Conservation (phyloP, 2,888 invertebrate genomes). For the Amphipyra tragopoginis region DNA sequence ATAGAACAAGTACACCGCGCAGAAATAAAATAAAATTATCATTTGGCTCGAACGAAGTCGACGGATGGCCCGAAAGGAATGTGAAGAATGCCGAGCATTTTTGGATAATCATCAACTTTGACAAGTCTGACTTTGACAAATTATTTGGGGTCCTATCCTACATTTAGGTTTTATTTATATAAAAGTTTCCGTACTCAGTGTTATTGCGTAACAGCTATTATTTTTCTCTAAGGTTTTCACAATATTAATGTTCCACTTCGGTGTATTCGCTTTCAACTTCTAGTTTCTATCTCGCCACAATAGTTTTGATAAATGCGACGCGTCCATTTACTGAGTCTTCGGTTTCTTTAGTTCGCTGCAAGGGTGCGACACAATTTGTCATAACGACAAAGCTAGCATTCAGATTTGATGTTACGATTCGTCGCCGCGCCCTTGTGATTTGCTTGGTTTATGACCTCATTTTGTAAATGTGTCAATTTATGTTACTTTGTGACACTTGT, state of each 20-base stretch:
- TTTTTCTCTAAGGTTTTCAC: constrained; percentile 22
- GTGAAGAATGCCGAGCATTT: constrained; percentile 35
- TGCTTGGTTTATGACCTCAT: constrained; percentile 62
- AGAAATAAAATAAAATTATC: constrained; percentile 57
- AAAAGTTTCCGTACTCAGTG: constrained; percentile 4
- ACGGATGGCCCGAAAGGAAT: constrained; percentile 46
- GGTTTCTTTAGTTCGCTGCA: constrained; percentile 49
- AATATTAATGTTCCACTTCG: constrained; percentile 17
- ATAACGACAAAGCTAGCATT: constrained; percentile 70
- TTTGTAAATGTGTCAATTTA: constrained; percentile 66
- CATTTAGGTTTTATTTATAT: constrained; percentile 16
- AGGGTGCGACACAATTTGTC: constrained; percentile 72
- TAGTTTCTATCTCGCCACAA: constrained; percentile 29
- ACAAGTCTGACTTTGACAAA: constrained; percentile 46
- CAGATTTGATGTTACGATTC: constrained; percentile 68
- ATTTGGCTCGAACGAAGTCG: constrained; percentile 38
- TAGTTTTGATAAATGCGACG: constrained; percentile 45
- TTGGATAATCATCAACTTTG: constrained; percentile 26
- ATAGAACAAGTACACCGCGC: constrained; percentile 50
- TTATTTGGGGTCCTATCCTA: constrained; percentile 27
- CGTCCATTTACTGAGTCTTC: constrained; percentile 53
- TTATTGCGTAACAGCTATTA: constrained; percentile 21
- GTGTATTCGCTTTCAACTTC: constrained; percentile 33
- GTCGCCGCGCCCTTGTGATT: constrained; percentile 61
- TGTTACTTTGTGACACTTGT: constrained; percentile 42